These are phyloP conservation scores for Lymantria dispar DNA, from an alignment of 2,888 invertebrate species.

Conservation along the genomic window DNA sequence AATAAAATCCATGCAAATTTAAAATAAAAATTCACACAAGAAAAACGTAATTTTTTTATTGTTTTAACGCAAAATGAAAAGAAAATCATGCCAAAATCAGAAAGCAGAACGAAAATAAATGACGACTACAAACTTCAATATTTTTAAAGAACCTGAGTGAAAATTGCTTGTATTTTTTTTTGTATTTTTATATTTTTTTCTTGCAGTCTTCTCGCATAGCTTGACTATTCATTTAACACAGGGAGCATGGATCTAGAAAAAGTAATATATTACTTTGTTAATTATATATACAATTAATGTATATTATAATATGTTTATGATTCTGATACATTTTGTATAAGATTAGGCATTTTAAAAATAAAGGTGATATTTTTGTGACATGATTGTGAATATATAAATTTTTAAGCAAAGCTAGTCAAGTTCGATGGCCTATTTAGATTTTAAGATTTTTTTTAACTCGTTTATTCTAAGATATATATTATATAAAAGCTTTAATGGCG, in stretches of 20 bases:
- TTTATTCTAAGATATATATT: too few species aligned
- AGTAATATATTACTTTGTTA: slow-evolving; percentile 26
- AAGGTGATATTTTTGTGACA: background rate
- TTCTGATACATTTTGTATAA: background rate
- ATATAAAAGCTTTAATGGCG: background rate
- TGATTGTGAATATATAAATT: background rate
- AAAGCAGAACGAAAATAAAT: slow-evolving; percentile 27
- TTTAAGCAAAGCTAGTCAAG: background rate
- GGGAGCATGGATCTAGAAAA: slow-evolving; percentile 90
- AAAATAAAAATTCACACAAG: background rate
- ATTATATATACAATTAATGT: too few species aligned
- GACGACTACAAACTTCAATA: slow-evolving; percentile 62
- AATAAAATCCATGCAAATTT: slow-evolving; percentile 11
- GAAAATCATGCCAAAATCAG: slow-evolving; percentile 27
- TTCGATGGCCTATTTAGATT: too few species aligned
- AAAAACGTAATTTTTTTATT: background rate
- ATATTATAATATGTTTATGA: too few species aligned
- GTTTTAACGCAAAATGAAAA: slow-evolving; percentile 4
- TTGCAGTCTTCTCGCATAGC: slow-evolving; percentile 79
- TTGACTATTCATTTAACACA: slow-evolving; percentile 89
- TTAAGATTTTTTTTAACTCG: too few species aligned
- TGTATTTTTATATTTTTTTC: slow-evolving; percentile 58
- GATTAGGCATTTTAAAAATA: too few species aligned
- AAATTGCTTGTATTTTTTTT: slow-evolving; percentile 54
- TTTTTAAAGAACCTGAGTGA: slow-evolving; percentile 66